These are phyloP conservation scores for Chromobotia macracanthus DNA, from an alignment of 2,797 vertebrate species.

Conservation along the genomic window DNA sequence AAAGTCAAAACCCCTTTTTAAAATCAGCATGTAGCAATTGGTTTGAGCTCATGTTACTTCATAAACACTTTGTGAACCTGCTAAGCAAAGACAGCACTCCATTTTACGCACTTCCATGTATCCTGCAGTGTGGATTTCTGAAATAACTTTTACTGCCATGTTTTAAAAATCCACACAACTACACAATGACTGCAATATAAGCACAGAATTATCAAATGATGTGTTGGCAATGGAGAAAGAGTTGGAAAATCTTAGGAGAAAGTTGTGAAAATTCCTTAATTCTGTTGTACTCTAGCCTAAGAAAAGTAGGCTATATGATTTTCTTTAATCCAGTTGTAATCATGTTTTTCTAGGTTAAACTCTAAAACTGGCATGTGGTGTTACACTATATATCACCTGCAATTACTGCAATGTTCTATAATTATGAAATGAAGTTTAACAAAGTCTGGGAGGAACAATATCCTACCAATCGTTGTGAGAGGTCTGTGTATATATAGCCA, in stretches of 20 bases:
- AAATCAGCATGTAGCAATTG: too few species aligned
- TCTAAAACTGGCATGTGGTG: background rate
- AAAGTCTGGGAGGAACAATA: background rate
- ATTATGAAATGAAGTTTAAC: background rate
- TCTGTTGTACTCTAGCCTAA: background rate
- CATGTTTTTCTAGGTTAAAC: constrained; percentile 1
- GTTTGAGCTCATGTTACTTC: constrained; percentile 31
- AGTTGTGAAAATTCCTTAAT: too few species aligned
- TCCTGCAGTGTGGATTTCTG: background rate
- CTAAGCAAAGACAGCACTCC: constrained; percentile 46
- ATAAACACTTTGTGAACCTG: constrained; percentile 43
- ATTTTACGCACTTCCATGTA: too few species aligned
- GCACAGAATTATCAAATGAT: too few species aligned
- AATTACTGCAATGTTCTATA: background rate
- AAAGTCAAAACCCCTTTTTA: too few species aligned
- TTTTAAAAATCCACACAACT: background rate
- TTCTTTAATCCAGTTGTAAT: background rate
- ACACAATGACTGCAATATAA: too few species aligned
- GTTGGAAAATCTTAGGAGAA: too few species aligned
- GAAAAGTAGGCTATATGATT: background rate
- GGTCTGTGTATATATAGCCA: background rate
- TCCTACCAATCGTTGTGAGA: background rate
- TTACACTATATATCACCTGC: background rate
- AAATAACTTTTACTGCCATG: background rate
- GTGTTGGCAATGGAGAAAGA: too few species aligned